Percentiles rank a stretch among this genome's conserved stretches.
Evolutionary conservation across 1,140 invertebrate species (phyloP).

Genomic region (Elysia chlorotica): DNA sequence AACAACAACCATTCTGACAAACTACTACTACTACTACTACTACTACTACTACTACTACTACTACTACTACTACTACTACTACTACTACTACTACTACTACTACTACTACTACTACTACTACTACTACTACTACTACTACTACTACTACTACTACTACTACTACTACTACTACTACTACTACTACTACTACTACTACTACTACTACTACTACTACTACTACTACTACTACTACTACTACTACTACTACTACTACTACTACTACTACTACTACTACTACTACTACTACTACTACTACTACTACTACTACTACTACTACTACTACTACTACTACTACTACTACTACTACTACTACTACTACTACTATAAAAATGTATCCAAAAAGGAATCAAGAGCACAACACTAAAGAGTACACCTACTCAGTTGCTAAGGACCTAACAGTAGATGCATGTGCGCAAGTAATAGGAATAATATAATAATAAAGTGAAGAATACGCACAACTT

Average conservation of each 20-base stretch:
- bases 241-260: constrained; percentile 7
- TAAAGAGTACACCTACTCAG: too few relatives aligned
- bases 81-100: constrained; percentile 7
- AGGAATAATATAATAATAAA: too few relatives aligned
- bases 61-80: constrained; percentile 7
- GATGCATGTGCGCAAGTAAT: too few relatives aligned
- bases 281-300: constrained; percentile 7
- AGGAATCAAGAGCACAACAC: too few relatives aligned
- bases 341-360: constrained; percentile 2
- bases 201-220: constrained; percentile 4
- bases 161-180: constrained; percentile 7
- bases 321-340: constrained; percentile 7
- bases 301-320: constrained; percentile 7
- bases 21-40: constrained; percentile 5
- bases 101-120: constrained; percentile 7
- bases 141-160: constrained; percentile 7
- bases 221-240: constrained; percentile 7
- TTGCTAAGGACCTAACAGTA: too few relatives aligned
- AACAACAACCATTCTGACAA: background rate
- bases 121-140: constrained; percentile 7
- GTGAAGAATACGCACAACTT: too few relatives aligned
- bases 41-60: constrained; percentile 7
- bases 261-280: constrained; percentile 7
- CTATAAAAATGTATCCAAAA: too few relatives aligned
- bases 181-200: constrained; percentile 7